A percentile compares a stretch with the other conserved stretches of the same genome.
phyloP scores from a whole-genome alignment of 2,797 vertebrate species.

The Fringilla coelebs region DNA sequence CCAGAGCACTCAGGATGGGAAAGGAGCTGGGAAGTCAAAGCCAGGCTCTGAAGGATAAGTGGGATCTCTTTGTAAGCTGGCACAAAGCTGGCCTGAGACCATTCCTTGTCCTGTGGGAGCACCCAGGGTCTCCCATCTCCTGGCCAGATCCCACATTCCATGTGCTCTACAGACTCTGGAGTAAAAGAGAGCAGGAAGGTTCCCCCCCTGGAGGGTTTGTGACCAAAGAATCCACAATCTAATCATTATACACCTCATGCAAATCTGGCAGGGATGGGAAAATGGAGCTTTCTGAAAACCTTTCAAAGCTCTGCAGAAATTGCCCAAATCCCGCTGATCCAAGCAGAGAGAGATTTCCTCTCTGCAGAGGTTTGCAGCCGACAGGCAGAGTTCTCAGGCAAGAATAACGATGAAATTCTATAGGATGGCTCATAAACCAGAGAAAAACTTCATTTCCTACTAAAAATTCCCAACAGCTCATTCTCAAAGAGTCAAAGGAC shows the following conservation, averaged over 20 bases:
- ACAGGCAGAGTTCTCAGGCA: slow-evolving; percentile 43
- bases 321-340: slow-evolving; percentile 17
- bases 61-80: neutral
- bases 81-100: neutral
- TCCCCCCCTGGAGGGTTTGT: neutral
- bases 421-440: slow-evolving; percentile 26
- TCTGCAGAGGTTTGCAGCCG: neutral
- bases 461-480: neutral
- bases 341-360: slow-evolving; percentile 33
- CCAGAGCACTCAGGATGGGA: neutral
- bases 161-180: neutral
- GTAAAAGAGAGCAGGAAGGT: neutral
- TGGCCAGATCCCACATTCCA: neutral
- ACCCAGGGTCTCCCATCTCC: neutral
- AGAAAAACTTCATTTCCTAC: slow-evolving; percentile 6
- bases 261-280: neutral
- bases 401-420: slow-evolving; percentile 12
- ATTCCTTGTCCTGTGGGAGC: neutral
- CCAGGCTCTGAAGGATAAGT: neutral
- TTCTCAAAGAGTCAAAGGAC: neutral
- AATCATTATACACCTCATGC: neutral
- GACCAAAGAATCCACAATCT: neutral
- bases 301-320: neutral
- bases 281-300: neutral
- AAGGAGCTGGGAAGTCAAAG: neutral